These are phyloP conservation scores for Carassius gibelio DNA, from an alignment of 2,113 vertebrate species.

Conservation along the genomic window DNA sequence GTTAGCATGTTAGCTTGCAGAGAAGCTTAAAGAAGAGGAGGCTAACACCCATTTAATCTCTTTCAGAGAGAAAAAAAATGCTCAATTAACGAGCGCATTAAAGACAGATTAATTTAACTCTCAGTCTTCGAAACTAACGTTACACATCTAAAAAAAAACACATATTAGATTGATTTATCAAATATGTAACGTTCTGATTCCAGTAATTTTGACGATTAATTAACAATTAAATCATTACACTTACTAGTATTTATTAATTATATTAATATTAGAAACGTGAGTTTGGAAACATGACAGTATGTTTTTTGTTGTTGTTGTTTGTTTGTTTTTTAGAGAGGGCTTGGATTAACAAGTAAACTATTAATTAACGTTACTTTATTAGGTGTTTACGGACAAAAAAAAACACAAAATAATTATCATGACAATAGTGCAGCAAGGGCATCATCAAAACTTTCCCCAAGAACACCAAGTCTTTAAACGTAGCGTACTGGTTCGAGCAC, in stretches of 20 bases:
- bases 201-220: neutral
- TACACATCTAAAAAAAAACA: no score
- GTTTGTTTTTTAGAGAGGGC: no score
- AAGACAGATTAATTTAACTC: neutral
- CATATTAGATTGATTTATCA: no score
- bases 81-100: neutral
- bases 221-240: neutral
- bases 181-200: no score
- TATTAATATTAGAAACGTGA: neutral
- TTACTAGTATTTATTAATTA: neutral
- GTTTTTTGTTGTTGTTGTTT: no score
- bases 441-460: neutral
- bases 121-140: no score
- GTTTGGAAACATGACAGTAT: neutral
- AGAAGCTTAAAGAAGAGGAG: neutral
- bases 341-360: neutral
- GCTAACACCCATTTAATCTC: slow-evolving; percentile 25
- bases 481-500: neutral
- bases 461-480: neutral
- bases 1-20: slow-evolving; percentile 33
- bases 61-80: neutral
- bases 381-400: neutral
- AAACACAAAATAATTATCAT: neutral
- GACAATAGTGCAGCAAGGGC: neutral
- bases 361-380: no score